Evolutionary conservation across 2,113 vertebrate genomes (phyloP), one percentile per base, ranked within the genome.

Genomic region (Litocranius walleri): DNA sequence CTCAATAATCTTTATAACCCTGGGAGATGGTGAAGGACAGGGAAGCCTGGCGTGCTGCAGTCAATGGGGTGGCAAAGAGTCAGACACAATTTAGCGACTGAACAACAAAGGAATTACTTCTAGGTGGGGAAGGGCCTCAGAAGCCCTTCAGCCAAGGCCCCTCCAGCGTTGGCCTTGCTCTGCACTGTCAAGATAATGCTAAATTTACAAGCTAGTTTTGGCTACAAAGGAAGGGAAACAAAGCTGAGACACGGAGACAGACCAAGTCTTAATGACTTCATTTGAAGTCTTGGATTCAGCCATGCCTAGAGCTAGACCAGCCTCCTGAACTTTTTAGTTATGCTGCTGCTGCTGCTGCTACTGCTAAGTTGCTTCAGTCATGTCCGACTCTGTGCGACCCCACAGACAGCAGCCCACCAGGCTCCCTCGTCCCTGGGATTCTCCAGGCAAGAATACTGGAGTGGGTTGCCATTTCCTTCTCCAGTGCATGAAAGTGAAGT

Each of bases 191-290:
- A 50, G 40, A 88, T 54, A 91, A 52, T 7, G 89, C 30, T 96
- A 67, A 96, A 90, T 54, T 92, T 94, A 50, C 84, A 96, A 45
- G 50, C 14, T 74, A 74, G 71, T 90, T 96, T 95, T 95, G 84
- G 59, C 61, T 74, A 7, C 21, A 74, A 59, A 77, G 74, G 17
- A 96, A 96, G 54, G 21, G 64, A 95, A 91, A 82, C 33, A 92
- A 83, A 96, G 17, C n/a, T 87, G 90, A 71, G 59, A 88, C 6
- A 1, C 43, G 14, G 25, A 43, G 57, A 64, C 45, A 84, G 62
- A 61, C 48, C 54, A 78, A 62, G 48, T 77, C 48, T 92, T 88
- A 83, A 74, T 83, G 82, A 94, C 27, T 88, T 95, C 85, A 90
- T 77, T 36, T 52, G 81, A 91, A 95, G 71, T 52, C 48, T 88